phyloP scores from a whole-genome alignment of 2,797 vertebrate species.

The Pipistrellus pipistrellus region DNA sequence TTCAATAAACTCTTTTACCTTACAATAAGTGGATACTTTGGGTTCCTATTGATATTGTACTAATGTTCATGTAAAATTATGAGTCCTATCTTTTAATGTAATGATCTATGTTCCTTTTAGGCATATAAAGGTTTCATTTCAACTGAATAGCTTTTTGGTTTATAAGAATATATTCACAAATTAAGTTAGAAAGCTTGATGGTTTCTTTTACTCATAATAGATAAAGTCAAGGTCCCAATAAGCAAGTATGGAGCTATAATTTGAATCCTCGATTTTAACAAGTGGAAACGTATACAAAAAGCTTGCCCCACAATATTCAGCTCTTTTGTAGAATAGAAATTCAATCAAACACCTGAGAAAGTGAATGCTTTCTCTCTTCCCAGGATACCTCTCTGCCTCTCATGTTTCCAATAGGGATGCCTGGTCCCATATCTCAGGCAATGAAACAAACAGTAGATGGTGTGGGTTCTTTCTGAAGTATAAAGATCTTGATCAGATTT shows the following conservation, averaged over 20 bases:
- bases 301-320: background rate
- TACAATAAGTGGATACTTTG: background rate
- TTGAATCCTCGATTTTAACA: background rate
- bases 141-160: slow-evolving; percentile 13
- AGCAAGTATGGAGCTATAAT: background rate
- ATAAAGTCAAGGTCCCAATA: background rate
- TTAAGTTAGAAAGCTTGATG: background rate
- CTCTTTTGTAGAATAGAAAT: background rate
- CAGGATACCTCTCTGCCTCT: background rate
- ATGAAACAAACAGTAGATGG: fast-evolving
- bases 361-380: background rate
- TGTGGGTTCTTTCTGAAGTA: background rate
- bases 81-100: background rate
- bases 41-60: background rate
- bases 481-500: background rate
- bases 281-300: background rate
- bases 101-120: background rate
- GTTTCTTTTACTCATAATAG: background rate
- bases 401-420: background rate
- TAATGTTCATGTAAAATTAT: background rate
- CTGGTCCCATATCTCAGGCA: background rate
- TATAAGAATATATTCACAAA: background rate
- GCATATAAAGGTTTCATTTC: background rate
- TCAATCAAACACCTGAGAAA: background rate
- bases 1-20: background rate